phyloP scores from a whole-genome alignment of 2,113 vertebrate species.

The Ctenomys sociabilis region DNA sequence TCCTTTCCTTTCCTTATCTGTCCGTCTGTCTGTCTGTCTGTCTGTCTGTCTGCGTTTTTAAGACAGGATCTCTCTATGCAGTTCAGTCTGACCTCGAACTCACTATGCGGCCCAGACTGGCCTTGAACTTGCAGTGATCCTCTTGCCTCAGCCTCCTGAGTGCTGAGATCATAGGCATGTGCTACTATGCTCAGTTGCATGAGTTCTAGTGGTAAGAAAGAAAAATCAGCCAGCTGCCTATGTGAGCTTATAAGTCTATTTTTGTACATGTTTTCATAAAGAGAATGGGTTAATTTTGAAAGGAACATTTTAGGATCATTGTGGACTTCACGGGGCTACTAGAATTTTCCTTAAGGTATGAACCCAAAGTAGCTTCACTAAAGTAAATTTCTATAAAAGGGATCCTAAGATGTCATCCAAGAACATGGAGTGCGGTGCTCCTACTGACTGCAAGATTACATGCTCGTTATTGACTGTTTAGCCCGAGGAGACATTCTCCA shows the following conservation, averaged over 20 bases:
- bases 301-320: not conserved
- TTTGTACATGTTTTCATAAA: not conserved
- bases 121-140: not conserved
- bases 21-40: no score
- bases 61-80: not conserved
- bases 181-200: not conserved
- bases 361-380: not conserved
- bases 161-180: not conserved
- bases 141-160: not conserved
- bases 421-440: not conserved
- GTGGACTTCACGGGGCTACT: not conserved
- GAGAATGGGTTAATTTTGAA: not conserved
- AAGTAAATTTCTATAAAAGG: not conserved
- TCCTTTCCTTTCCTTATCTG: no score
- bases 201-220: not conserved
- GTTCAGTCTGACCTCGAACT: not conserved
- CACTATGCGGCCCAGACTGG: not conserved
- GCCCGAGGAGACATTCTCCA: slow-evolving; percentile 13
- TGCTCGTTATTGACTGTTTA: slow-evolving; percentile 29
- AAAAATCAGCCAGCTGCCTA: not conserved
- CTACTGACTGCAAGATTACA: not conserved
- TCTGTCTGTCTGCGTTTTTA: not conserved
- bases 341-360: not conserved
- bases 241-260: not conserved
- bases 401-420: not conserved